Evolutionary conservation across 2,113 vertebrate genomes (phyloP).

Genomic region (Scortum barcoo): DNA sequence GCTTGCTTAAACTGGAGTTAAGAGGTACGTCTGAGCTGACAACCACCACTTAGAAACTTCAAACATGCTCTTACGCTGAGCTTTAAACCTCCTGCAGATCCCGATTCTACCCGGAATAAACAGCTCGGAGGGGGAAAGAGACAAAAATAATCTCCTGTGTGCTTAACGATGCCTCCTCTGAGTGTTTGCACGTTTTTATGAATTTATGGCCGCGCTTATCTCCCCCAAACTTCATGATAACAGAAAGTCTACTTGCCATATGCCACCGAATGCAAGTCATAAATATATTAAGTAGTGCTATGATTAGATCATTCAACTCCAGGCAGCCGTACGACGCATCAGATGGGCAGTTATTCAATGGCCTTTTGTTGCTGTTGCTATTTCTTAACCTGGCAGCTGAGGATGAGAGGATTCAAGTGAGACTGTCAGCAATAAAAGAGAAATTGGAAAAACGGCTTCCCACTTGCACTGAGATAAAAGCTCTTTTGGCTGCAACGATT

Average conservation of each 20-base stretch:
- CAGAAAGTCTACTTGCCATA: conserved; percentile 66
- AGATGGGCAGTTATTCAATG: conserved; percentile 7
- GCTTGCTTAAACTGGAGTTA: conserved; percentile 50
- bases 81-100: conserved; percentile 46
- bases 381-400: conserved; percentile 47
- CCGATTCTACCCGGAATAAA: conserved; percentile 39
- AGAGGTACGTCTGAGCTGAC: conserved; percentile 65
- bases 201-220: conserved; percentile 65
- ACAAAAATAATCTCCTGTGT: conserved; percentile 47
- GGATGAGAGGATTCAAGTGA: conserved; percentile 24
- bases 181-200: conserved; percentile 55
- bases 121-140: conserved; percentile 18
- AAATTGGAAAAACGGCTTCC: conserved; percentile 22
- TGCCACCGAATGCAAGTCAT: conserved; percentile 64
- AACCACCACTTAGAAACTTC: conserved; percentile 73
- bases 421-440: conserved; percentile 39
- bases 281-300: conserved; percentile 64
- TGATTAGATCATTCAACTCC: conserved; percentile 29
- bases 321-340: conserved; percentile 6
- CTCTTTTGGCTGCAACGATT: conserved; percentile 57
- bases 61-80: conserved; percentile 51
- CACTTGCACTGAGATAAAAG: conserved; percentile 53
- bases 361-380: conserved; percentile 6
- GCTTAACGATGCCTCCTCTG: conserved; percentile 21
- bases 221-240: conserved; percentile 57